Evolutionary conservation across 2,113 vertebrate species (phyloP).

Genomic region (human): GRCh38 chr4:72528501-72529000

Average conservation of each 20-base stretch:
- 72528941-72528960: background rate
- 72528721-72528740: background rate
- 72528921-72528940: background rate
- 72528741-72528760: background rate
- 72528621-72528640: background rate
- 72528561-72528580: background rate
- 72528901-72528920: background rate
- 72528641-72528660: background rate
- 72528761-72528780: background rate
- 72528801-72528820: background rate
- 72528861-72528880: background rate
- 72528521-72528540: background rate
- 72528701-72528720: background rate
- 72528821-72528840: background rate
- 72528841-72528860: background rate
- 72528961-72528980: background rate
- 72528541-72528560: background rate
- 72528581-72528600: background rate
- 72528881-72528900: background rate
- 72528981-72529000: background rate
- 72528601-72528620: background rate
- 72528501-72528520: background rate
- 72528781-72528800: background rate
- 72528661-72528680: background rate
- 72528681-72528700: slow-evolving; percentile 1